Percentiles rank a stretch among this genome's conserved stretches.
Evolutionary conservation across 2,797 vertebrate species (phyloP).

Genomic region (Heterohyrax brucei): DNA sequence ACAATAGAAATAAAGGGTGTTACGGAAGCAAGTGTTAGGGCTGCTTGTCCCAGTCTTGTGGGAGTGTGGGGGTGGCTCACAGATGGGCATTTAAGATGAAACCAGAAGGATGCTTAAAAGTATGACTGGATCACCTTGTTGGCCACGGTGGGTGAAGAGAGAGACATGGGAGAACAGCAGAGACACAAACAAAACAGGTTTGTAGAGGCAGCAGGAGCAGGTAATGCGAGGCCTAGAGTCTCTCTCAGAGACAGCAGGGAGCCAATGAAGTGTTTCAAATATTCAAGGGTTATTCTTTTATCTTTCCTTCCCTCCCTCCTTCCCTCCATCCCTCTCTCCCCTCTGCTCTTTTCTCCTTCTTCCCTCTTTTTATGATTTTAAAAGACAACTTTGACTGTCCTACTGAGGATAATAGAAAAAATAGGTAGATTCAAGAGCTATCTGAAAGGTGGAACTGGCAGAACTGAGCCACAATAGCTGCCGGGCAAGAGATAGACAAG

Average conservation of each 20-base stretch:
- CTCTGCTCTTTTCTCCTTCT: too few relatives aligned
- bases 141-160: too few relatives aligned
- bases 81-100: background rate
- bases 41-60: background rate
- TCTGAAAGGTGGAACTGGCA: background rate
- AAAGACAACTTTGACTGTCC: background rate
- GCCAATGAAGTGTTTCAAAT: background rate
- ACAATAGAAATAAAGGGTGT: background rate
- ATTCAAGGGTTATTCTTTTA: background rate
- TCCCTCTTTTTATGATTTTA: background rate
- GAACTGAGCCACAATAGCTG: background rate
- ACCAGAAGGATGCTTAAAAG: background rate
- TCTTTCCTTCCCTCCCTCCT: background rate
- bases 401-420: background rate
- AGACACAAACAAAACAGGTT: background rate
- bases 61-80: background rate
- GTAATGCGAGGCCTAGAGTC: background rate
- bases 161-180: background rate
- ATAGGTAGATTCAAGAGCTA: background rate
- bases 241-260: background rate
- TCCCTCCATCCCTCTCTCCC: rapidly evolving
- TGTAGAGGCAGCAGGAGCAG: background rate
- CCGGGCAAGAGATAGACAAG: background rate
- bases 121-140: background rate
- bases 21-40: background rate